Conservation (phyloP, 1,140 invertebrate species). For the Orchestia grillus region DNA sequence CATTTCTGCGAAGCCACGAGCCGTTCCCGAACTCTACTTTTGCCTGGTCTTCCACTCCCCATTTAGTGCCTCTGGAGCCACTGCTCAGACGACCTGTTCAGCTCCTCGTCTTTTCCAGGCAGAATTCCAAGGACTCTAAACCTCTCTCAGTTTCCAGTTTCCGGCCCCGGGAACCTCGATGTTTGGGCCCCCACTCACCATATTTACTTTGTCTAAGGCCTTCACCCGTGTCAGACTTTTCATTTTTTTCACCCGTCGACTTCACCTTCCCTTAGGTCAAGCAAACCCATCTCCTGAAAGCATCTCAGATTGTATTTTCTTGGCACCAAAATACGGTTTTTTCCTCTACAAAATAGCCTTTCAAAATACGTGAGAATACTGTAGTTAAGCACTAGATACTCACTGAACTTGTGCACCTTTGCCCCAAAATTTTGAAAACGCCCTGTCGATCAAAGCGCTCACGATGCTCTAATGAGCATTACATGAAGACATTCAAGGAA, state of each 20-base stretch:
- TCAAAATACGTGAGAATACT: background rate
- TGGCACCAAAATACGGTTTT: background rate
- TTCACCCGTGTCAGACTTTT: background rate
- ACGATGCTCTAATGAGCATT: background rate
- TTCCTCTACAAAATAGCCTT: background rate
- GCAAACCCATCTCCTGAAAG: background rate
- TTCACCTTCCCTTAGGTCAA: background rate
- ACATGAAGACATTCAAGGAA: background rate
- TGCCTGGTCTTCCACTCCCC: background rate
- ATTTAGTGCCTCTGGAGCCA: background rate
- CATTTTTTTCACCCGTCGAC: background rate
- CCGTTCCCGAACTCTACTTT: background rate
- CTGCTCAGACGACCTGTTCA: background rate
- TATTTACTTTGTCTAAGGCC: constrained; percentile 1
- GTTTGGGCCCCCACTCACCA: background rate
- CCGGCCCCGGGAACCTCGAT: background rate
- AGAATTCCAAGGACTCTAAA: background rate
- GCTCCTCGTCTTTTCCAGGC: background rate
- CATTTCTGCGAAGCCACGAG: background rate
- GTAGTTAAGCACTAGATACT: background rate
- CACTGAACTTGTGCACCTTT: background rate
- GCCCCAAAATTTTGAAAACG: background rate
- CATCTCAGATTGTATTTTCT: background rate
- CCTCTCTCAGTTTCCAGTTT: background rate
- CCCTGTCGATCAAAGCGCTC: background rate